Evolutionary conservation across 2,888 invertebrate species (phyloP).

Genomic region (Therioaphis trifolii): DNA sequence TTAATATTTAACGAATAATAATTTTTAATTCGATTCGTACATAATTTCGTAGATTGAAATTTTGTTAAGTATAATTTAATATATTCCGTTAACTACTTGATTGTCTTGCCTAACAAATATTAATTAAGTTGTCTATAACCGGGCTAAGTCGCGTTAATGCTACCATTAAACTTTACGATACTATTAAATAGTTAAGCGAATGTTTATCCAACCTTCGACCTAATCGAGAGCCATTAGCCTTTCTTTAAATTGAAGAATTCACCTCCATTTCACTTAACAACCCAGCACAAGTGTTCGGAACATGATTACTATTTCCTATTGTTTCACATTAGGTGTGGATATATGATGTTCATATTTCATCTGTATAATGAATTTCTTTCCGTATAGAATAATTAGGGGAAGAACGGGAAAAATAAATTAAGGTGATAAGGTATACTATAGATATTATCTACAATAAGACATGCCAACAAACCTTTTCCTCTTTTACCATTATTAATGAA

Average conservation of each 20-base stretch:
- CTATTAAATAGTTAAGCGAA: constrained; percentile 50
- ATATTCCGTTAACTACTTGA: not conserved
- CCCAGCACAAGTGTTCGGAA: not conserved
- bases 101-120: constrained; percentile 26
- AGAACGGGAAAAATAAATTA: no score
- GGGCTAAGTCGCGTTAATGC: constrained; percentile 27
- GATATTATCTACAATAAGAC: no score
- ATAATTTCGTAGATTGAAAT: not conserved
- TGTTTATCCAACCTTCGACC: constrained; percentile 44
- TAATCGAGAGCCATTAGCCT: constrained; percentile 43
- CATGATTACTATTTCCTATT: constrained; percentile 41
- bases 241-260: constrained; percentile 36
- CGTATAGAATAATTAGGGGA: no score
- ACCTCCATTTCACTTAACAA: constrained; percentile 8
- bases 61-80: not conserved
- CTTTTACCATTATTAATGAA: no score
- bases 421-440: no score
- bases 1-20: no score
- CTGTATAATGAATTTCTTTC: no score
- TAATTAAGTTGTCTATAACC: constrained; percentile 13
- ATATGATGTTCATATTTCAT: no score
- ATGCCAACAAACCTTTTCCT: no score
- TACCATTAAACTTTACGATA: constrained; percentile 47
- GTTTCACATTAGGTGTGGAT: constrained; percentile 2
- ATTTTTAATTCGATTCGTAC: no score